Evolutionary conservation across 2,888 invertebrate genomes (phyloP).

Genomic region (Rhogogaster chlorosoma): DNA sequence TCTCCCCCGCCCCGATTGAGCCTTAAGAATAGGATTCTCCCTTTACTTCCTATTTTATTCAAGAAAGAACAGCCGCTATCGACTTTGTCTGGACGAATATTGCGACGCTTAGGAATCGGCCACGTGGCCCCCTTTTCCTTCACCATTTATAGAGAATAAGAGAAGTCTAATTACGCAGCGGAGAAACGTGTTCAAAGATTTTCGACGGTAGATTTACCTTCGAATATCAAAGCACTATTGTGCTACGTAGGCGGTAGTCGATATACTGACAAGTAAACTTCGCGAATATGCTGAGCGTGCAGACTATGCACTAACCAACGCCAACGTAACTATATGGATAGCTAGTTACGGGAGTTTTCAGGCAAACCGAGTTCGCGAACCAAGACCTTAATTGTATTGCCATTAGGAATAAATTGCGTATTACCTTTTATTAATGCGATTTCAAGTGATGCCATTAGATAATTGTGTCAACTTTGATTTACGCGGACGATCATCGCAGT

Average conservation of each 20-base stretch:
- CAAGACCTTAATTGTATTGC: constrained; percentile 23
- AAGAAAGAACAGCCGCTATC: constrained; percentile 11
- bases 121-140: constrained; percentile 17
- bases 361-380: background rate
- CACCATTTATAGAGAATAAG: background rate
- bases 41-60: constrained; percentile 34
- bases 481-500: background rate
- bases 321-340: background rate
- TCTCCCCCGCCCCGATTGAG: background rate
- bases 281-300: background rate
- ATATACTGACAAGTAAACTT: constrained; percentile 1
- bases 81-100: constrained; percentile 24
- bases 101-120: constrained; percentile 8
- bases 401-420: background rate
- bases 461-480: background rate
- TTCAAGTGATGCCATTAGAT: constrained; percentile 17
- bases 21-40: background rate
- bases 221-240: background rate
- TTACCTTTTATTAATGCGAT: constrained; percentile 5
- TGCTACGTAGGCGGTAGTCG: constrained; percentile 3
- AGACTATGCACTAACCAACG: background rate
- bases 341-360: background rate
- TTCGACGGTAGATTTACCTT: background rate
- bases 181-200: constrained; percentile 8
- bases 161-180: constrained; percentile 19